phyloP scores from a whole-genome alignment of 2,797 vertebrate species.

The Onychomys torridus region DNA sequence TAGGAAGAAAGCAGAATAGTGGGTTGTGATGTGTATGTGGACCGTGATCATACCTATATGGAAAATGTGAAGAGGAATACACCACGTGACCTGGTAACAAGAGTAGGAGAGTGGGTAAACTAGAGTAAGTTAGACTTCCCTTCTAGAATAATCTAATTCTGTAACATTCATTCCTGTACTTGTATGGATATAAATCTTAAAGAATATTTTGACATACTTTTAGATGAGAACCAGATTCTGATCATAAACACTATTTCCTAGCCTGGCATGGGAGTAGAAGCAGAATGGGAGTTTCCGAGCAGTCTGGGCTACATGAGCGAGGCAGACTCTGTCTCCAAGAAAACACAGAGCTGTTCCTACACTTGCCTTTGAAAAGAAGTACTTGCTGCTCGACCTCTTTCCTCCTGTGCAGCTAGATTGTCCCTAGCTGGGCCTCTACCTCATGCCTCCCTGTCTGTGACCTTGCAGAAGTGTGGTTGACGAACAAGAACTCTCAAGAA shows the following conservation, averaged over 20 bases:
- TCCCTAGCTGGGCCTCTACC: constrained; percentile 17
- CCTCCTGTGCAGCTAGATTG: background rate
- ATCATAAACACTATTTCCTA: constrained; percentile 20
- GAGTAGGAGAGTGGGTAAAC: background rate
- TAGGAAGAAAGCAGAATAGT: constrained; percentile 13
- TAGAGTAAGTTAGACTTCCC: background rate
- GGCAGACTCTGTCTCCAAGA: background rate
- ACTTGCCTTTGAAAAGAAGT: constrained; percentile 42
- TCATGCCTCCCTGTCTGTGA: constrained; percentile 28
- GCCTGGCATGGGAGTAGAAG: background rate
- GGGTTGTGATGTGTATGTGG: background rate
- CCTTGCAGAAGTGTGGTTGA: constrained; percentile 72
- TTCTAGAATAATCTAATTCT: constrained; percentile 44
- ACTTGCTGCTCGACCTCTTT: background rate
- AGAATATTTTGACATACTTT: constrained; percentile 55
- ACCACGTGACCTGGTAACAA: background rate
- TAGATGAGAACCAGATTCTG: constrained; percentile 40
- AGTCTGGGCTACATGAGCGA: background rate
- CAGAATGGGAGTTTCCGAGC: background rate
- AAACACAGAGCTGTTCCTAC: background rate
- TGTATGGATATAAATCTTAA: constrained; percentile 33
- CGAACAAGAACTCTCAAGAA: constrained; percentile 73
- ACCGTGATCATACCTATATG: background rate
- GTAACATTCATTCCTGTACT: background rate
- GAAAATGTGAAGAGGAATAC: constrained; percentile 28